Conservation (phyloP, 1,140 invertebrate genomes). For the Apis florea region DNA sequence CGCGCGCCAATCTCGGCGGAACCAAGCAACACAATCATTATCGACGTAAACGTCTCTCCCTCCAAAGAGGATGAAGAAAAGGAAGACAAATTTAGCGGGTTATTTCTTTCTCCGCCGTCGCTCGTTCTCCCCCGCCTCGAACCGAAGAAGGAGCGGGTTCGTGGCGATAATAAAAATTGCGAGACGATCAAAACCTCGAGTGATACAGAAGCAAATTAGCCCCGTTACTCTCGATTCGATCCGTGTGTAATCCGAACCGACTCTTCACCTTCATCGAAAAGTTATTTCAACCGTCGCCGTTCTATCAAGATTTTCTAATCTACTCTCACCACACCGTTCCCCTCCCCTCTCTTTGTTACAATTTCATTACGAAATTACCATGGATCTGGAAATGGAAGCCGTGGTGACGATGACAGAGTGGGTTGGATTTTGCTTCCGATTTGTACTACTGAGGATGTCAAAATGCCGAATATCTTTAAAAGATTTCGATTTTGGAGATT, state of each 20-base stretch:
- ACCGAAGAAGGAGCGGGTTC: background rate
- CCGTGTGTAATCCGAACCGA: background rate
- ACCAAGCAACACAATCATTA: slow-evolving; percentile 36
- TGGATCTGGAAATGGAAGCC: too few species aligned
- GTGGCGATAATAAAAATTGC: slow-evolving; percentile 33
- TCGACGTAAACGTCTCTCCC: slow-evolving; percentile 27
- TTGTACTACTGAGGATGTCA: too few species aligned
- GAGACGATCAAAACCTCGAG: too few species aligned
- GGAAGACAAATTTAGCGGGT: slow-evolving; percentile 33
- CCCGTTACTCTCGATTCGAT: background rate
- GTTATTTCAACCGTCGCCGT: slow-evolving; percentile 39
- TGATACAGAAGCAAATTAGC: slow-evolving; percentile 7
- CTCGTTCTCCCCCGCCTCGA: background rate
- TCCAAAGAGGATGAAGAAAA: slow-evolving; percentile 11
- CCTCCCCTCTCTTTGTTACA: background rate
- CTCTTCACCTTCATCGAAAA: background rate
- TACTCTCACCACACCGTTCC: slow-evolving; percentile 29
- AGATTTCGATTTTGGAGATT: too few species aligned
- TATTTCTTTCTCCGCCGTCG: background rate
- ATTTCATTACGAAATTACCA: background rate
- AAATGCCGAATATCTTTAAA: too few species aligned
- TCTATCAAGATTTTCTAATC: slow-evolving; percentile 34
- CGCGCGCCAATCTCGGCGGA: slow-evolving; percentile 36
- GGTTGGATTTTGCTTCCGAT: too few species aligned
- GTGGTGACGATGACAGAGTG: too few species aligned